phyloP scores from a whole-genome alignment of 2,113 vertebrate species.

The Callipepla squamata region DNA sequence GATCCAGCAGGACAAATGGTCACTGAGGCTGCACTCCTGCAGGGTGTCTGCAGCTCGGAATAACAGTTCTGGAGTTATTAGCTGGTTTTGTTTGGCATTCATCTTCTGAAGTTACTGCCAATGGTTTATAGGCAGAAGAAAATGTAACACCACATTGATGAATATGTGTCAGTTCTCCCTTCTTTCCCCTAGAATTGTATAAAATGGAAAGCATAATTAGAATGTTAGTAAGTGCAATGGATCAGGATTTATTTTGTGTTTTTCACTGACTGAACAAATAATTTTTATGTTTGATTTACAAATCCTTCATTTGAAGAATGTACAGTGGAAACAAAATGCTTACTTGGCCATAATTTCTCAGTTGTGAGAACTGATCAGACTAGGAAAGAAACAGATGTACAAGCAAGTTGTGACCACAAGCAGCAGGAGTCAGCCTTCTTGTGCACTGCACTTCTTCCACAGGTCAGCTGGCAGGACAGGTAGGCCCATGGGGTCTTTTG shows the following conservation, averaged over 20 bases:
- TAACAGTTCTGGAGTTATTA: background rate
- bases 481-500: background rate
- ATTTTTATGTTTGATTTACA: background rate
- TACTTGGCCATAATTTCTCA: background rate
- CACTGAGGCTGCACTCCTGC: background rate
- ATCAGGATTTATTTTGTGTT: background rate
- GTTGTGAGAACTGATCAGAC: background rate
- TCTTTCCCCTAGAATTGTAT: background rate
- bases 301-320: background rate
- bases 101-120: slow-evolving; percentile 25
- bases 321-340: background rate
- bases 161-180: background rate
- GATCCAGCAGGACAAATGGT: background rate
- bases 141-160: background rate
- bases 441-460: background rate
- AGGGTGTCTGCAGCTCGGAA: background rate
- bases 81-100: background rate
- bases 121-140: background rate
- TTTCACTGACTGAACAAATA: background rate
- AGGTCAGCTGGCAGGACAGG: background rate
- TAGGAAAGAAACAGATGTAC: background rate
- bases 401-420: background rate
- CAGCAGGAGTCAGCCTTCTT: background rate
- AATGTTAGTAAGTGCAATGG: background rate
- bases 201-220: background rate